Conservation (phyloP, 2,797 vertebrate species). For the Manis crassicaudata region DNA sequence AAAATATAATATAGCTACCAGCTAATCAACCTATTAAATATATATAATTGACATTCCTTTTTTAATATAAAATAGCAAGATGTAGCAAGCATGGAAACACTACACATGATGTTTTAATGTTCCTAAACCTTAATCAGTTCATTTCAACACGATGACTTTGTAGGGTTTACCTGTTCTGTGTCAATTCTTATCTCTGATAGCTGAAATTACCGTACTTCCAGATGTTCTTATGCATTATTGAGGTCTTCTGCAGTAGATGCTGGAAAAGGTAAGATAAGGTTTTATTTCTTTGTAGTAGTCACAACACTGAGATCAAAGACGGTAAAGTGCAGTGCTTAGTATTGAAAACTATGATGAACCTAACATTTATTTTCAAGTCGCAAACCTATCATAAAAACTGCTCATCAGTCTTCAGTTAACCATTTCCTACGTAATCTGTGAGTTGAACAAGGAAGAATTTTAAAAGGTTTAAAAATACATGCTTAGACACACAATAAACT, state of each 20-base stretch:
- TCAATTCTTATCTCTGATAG: constrained; percentile 92
- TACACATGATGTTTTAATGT: constrained; percentile 89
- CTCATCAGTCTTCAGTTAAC: constrained; percentile 86
- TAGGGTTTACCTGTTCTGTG: constrained; percentile 92
- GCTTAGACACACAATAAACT: neutral
- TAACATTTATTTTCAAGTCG: constrained; percentile 88
- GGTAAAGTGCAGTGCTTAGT: constrained; percentile 87
- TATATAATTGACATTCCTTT: constrained; percentile 86
- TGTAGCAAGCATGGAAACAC: constrained; percentile 84
- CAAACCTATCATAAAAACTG: constrained; percentile 85
- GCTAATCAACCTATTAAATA: constrained; percentile 89
- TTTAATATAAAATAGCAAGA: constrained; percentile 84
- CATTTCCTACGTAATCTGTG: constrained; percentile 84
- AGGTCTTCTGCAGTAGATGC: constrained; percentile 92
- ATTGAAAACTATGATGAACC: constrained; percentile 89
- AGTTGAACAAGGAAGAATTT: constrained; percentile 44
- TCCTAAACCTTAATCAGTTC: constrained; percentile 90
- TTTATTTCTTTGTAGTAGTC: constrained; percentile 92
- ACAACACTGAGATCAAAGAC: constrained; percentile 93
- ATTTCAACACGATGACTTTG: constrained; percentile 90
- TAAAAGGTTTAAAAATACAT: constrained; percentile 59
- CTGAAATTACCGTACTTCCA: constrained; percentile 91
- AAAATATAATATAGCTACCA: constrained; percentile 87
- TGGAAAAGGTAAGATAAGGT: constrained; percentile 93
- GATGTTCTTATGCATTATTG: constrained; percentile 91